These are phyloP conservation scores for Xiphorhynchus elegans DNA, from an alignment of 2,113 vertebrate genomes.

Conservation along the genomic window DNA sequence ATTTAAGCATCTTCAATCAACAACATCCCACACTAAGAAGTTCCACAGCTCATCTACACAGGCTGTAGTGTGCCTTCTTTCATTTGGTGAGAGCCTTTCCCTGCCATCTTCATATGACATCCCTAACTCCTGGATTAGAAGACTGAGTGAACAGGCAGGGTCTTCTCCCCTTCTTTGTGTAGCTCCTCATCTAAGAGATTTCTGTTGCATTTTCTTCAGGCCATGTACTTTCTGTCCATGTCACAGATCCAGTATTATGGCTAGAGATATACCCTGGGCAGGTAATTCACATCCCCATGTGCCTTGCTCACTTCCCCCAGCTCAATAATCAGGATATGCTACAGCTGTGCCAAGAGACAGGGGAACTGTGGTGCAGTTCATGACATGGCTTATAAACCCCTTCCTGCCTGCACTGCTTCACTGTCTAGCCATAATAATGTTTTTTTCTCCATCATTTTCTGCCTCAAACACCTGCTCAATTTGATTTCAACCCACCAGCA, in stretches of 20 bases:
- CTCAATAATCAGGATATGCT: background rate
- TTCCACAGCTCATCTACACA: background rate
- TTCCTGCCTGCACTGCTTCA: background rate
- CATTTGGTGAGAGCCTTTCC: background rate
- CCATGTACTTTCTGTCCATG: background rate
- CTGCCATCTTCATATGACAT: background rate
- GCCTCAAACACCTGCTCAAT: background rate
- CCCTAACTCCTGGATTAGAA: background rate
- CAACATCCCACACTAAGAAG: background rate
- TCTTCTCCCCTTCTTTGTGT: background rate
- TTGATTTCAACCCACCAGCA: background rate
- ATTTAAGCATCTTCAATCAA: background rate
- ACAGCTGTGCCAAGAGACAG: background rate
- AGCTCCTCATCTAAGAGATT: background rate
- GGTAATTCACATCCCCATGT: background rate
- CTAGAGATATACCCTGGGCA: background rate
- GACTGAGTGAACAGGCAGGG: background rate
- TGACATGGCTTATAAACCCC: background rate
- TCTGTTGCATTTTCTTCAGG: background rate
- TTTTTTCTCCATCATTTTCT: background rate
- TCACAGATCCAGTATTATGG: background rate
- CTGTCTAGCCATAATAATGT: background rate
- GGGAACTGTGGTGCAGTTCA: background rate
- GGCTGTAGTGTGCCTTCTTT: background rate
- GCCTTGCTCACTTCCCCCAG: background rate